A percentile compares a stretch with the other conserved stretches of the same genome.
Conservation (phyloP, 2,113 vertebrate species). For the Menura novaehollandiae region DNA sequence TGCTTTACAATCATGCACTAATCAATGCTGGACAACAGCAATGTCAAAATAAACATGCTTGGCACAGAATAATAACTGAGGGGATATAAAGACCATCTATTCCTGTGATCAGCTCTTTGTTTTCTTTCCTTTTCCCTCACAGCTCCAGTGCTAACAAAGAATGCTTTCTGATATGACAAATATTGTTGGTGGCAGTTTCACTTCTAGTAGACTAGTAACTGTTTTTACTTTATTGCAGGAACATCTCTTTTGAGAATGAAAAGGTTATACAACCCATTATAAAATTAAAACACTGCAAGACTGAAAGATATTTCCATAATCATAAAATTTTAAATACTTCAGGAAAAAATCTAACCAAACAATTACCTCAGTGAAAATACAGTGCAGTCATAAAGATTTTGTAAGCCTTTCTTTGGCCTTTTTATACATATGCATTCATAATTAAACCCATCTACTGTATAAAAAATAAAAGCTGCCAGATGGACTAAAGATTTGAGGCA, state of each 20-base stretch:
- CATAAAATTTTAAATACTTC: neutral
- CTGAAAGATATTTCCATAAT: neutral
- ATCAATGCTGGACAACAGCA: neutral
- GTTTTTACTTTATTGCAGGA: neutral
- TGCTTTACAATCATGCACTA: neutral
- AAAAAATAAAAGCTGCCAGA: slow-evolving; percentile 30
- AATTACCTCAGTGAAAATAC: neutral
- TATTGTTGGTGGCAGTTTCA: neutral
- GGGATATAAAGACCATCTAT: neutral
- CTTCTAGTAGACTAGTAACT: neutral
- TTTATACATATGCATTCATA: neutral
- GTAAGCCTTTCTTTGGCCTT: neutral
- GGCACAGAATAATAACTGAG: neutral
- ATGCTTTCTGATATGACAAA: neutral
- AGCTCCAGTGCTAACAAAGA: neutral
- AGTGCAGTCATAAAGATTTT: neutral
- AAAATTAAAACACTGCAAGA: neutral
- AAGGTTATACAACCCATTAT: neutral
- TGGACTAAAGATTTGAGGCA: neutral
- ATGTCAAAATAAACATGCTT: neutral
- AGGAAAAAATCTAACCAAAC: neutral
- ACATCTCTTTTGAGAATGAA: neutral
- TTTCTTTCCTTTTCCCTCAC: neutral
- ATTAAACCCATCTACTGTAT: neutral
- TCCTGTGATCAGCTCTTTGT: neutral